These are phyloP conservation scores for Mayetiola destructor DNA, from an alignment of 2,888 invertebrate species.

Conservation along the genomic window DNA sequence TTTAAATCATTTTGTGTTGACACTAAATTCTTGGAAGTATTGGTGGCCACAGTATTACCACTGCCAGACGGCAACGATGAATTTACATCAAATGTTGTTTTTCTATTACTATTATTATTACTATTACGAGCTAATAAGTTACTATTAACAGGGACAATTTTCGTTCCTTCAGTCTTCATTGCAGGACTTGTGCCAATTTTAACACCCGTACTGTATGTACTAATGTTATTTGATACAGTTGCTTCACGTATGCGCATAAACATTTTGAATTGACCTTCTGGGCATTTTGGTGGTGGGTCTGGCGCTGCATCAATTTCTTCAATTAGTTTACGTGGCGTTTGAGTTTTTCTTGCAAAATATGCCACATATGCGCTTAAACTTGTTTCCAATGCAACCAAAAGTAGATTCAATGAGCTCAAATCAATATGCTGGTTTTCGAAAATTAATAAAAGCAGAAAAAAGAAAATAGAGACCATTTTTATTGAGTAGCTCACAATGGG, in stretches of 20 bases:
- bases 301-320: conserved; percentile 50
- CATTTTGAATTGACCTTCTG: conserved; percentile 49
- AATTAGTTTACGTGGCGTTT: conserved; percentile 54
- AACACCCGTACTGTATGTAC: conserved; percentile 25
- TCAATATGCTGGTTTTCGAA: conserved; percentile 46
- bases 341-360: conserved; percentile 61
- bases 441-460: conserved; percentile 19
- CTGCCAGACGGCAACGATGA: not conserved
- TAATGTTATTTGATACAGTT: conserved; percentile 29
- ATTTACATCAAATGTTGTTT: not conserved
- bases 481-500: not conserved
- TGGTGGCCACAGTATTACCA: not conserved
- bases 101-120: conserved; percentile 13
- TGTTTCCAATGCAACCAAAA: conserved; percentile 49
- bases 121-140: conserved; percentile 12
- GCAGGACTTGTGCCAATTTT: conserved; percentile 37
- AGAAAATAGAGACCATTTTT: not conserved
- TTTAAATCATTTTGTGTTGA: not conserved
- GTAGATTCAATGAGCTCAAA: conserved; percentile 47
- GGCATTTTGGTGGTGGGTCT: conserved; percentile 46
- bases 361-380: conserved; percentile 68
- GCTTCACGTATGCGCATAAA: conserved; percentile 39
- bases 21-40: too few relatives aligned
- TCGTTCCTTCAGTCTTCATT: conserved; percentile 32
- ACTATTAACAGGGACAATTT: conserved; percentile 27